phyloP scores from a whole-genome alignment of 1,140 invertebrate species.

The Aphaenogaster floridana region DNA sequence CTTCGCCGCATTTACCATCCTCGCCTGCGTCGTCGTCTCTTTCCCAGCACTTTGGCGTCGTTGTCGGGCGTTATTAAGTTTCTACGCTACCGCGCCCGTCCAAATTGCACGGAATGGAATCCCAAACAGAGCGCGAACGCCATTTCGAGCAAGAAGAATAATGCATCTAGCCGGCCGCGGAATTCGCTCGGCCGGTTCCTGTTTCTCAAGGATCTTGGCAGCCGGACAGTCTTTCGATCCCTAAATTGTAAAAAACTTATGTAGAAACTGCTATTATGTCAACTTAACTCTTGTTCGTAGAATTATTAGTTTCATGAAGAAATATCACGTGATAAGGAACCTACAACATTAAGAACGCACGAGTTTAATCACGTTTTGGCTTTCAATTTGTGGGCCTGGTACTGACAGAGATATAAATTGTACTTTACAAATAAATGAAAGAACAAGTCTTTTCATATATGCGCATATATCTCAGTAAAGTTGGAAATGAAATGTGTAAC shows the following conservation, averaged over 20 bases:
- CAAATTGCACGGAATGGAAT: constrained; percentile 77
- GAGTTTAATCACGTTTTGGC: neutral
- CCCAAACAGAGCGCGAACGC: constrained; percentile 70
- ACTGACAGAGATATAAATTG: neutral
- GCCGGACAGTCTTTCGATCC: neutral
- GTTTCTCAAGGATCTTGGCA: constrained; percentile 4
- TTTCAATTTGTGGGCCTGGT: neutral
- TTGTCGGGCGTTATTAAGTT: constrained; percentile 75
- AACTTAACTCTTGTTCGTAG: neutral
- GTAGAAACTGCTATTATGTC: constrained; percentile 12
- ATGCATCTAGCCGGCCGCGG: constrained; percentile 64
- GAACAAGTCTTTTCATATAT: neutral
- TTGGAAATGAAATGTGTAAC: constrained; percentile 4
- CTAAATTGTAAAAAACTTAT: constrained; percentile 10
- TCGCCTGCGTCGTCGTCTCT: constrained; percentile 59
- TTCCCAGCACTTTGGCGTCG: constrained; percentile 63
- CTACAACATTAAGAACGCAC: neutral
- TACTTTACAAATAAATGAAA: neutral
- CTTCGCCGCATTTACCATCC: constrained; percentile 61
- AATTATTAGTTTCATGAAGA: constrained; percentile 15
- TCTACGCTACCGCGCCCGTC: constrained; percentile 62
- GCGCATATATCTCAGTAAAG: neutral
- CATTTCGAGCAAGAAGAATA: constrained; percentile 66
- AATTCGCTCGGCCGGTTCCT: constrained; percentile 50
- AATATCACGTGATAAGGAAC: neutral